Evolutionary conservation across 1,140 invertebrate genomes (phyloP).

Genomic region (Orussus abietinus): DNA sequence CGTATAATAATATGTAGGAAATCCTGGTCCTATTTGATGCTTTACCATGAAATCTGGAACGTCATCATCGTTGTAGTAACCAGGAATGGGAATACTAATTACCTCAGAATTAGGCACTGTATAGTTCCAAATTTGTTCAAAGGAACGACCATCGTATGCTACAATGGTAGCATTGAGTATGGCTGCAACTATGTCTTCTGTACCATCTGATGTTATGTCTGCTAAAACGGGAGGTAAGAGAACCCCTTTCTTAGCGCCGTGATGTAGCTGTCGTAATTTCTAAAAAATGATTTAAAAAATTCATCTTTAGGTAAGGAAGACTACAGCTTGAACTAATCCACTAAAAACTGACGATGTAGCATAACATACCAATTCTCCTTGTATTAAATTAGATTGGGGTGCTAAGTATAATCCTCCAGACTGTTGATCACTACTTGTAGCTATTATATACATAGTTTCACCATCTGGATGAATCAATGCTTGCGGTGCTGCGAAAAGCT

Average conservation of each 20-base stretch:
- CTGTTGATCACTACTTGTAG: constrained; percentile 72
- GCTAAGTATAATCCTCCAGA: constrained; percentile 68
- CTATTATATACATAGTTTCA: constrained; percentile 61
- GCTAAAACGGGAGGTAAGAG: constrained; percentile 67
- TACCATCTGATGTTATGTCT: constrained; percentile 71
- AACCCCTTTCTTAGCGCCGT: constrained; percentile 53
- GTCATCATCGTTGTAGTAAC: constrained; percentile 76
- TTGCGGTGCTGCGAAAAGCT: constrained; percentile 73
- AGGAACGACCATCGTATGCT: constrained; percentile 69
- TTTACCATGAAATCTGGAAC: constrained; percentile 82
- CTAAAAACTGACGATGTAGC: constrained; percentile 8
- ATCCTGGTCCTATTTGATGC: constrained; percentile 71
- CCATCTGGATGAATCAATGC: constrained; percentile 57
- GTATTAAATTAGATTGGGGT: constrained; percentile 56
- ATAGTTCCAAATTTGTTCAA: constrained; percentile 68
- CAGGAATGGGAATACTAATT: constrained; percentile 72
- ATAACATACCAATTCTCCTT: constrained; percentile 55
- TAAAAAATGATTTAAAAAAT: constrained; percentile 25
- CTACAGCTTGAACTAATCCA: constrained; percentile 8
- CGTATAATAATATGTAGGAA: constrained; percentile 74
- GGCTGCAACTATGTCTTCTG: constrained; percentile 70
- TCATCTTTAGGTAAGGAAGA: constrained; percentile 4
- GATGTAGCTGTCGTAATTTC: constrained; percentile 46
- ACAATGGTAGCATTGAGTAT: constrained; percentile 71
- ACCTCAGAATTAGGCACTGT: constrained; percentile 62